Evolutionary conservation across 2,797 vertebrate genomes (phyloP), one percentile per base, ranked within the genome.

Genomic region (Calcarius lapponicus): DNA sequence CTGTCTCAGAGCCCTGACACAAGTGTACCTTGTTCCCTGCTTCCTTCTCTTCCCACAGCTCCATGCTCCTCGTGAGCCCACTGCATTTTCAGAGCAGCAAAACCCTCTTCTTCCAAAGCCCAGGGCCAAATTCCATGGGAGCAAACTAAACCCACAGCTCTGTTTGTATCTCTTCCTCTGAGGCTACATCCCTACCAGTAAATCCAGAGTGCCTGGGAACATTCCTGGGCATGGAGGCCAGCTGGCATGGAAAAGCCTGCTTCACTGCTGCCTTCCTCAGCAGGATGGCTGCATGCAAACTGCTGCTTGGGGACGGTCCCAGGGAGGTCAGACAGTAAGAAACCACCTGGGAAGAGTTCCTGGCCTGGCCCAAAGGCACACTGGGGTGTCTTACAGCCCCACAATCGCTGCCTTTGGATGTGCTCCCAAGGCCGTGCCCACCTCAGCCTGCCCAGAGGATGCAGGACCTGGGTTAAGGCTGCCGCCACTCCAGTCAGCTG

Each of bases 171-270:
- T 93, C 57, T 40, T 94, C 57, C 87, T 96, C 85, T 71, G 83
- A 67, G 87, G 87, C 79, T 86, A 54, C 66, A 25, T 71, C 80
- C 90, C 88, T 54, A 26, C 61, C n/a, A 75, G 86, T 61, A 93
- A 93, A 94, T 88, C 40, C 89, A 86, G 80, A 69, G 83, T 3
- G 42, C 88, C 90, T 92, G 90, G 91, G 90, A 96, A 95, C 88
- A 84, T 80, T 94, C 90, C 86, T 92, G 80, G 93, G 73, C 86
- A 93, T 0, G 1, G 92, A 86, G 69, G 92, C 90, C 90, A 92
- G 90, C 88, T 95, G 93, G 88, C 93, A 93, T 17, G 57, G 95
- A 51, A 88, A 51, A 96, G 43, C 69, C 71, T 76, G 72, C 90
- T 82, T 74, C 76, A 14, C 72, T 80, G 69, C 88, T 64, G 42